Evolutionary conservation across 2,113 vertebrate species (phyloP).

Genomic region (Corydoras maculifer): DNA sequence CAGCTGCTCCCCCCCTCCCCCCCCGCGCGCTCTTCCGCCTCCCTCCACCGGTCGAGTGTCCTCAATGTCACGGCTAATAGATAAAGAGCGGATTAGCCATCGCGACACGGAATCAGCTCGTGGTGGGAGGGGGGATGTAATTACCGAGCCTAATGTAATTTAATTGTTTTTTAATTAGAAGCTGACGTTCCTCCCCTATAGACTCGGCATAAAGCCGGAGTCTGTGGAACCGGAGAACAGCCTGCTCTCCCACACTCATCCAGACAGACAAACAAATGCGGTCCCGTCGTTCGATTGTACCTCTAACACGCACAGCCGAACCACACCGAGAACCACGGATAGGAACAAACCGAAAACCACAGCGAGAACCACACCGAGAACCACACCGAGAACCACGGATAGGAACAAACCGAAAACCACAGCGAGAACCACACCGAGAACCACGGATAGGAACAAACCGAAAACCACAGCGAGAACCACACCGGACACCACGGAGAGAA

Average conservation of each 20-base stretch:
- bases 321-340: too few relatives aligned
- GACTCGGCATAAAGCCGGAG: conserved; percentile 26
- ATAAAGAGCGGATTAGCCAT: conserved; percentile 52
- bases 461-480: too few relatives aligned
- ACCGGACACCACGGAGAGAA: too few relatives aligned
- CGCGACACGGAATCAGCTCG: conserved; percentile 39
- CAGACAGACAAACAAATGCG: neutral
- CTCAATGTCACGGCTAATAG: conserved; percentile 51
- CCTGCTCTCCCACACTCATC: neutral
- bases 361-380: too few relatives aligned
- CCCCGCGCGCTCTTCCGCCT: conserved; percentile 4
- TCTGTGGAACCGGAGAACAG: conserved; percentile 5
- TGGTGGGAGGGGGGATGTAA: conserved; percentile 36
- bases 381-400: too few relatives aligned
- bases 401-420: too few relatives aligned
- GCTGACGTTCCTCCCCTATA: conserved; percentile 36
- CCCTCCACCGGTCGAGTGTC: conserved; percentile 25
- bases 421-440: too few relatives aligned
- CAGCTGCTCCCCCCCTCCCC: conserved; percentile 12
- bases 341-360: too few relatives aligned
- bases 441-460: too few relatives aligned
- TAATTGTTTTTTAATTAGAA: conserved; percentile 56
- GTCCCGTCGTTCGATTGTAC: too few relatives aligned
- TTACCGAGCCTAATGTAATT: conserved; percentile 53
- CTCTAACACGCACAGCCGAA: too few relatives aligned